phyloP scores from a whole-genome alignment of 1,140 invertebrate species.

The Drosophila obscura region DNA sequence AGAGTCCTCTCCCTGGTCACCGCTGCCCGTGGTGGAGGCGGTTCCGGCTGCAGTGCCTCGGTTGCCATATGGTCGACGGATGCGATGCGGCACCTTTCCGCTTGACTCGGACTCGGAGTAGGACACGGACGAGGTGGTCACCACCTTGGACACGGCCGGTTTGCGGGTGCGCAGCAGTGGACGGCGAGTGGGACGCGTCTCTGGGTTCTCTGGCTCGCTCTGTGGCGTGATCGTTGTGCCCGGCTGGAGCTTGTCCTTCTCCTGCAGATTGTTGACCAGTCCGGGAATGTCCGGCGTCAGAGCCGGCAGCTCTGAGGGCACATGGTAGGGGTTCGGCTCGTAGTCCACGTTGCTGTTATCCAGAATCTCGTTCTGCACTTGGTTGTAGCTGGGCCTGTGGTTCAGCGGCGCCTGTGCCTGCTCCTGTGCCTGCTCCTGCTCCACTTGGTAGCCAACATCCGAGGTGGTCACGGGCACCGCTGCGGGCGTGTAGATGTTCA shows the following conservation, averaged over 20 bases:
- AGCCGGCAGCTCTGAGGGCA: conserved; percentile 84
- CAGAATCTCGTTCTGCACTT: conserved; percentile 67
- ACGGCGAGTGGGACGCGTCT: conserved; percentile 83
- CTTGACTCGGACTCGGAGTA: conserved; percentile 74
- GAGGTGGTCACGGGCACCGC: conserved; percentile 61
- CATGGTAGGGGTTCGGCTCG: conserved; percentile 79
- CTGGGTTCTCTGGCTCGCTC: conserved; percentile 62
- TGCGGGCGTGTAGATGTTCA: conserved; percentile 66
- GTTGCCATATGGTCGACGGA: conserved; percentile 67
- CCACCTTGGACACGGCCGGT: conserved; percentile 67
- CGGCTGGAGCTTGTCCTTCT: conserved; percentile 77
- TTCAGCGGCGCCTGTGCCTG: conserved; percentile 47
- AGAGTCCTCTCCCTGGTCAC: conserved; percentile 57
- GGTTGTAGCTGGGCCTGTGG: conserved; percentile 70
- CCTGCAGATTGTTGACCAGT: conserved; percentile 86
- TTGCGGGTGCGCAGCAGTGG: conserved; percentile 73
- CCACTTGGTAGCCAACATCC: conserved; percentile 69
- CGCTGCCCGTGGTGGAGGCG: conserved; percentile 60
- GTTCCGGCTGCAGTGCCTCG: conserved; percentile 54
- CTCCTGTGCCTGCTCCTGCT: conserved; percentile 1
- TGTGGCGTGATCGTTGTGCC: conserved; percentile 61
- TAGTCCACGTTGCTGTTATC: conserved; percentile 76
- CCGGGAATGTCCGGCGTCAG: conserved; percentile 86
- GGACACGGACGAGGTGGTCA: conserved; percentile 67
- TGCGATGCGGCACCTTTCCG: conserved; percentile 62